Base-by-base conservation (phyloP, 2,888 invertebrate species). In the Latrodectus elegans region DNA sequence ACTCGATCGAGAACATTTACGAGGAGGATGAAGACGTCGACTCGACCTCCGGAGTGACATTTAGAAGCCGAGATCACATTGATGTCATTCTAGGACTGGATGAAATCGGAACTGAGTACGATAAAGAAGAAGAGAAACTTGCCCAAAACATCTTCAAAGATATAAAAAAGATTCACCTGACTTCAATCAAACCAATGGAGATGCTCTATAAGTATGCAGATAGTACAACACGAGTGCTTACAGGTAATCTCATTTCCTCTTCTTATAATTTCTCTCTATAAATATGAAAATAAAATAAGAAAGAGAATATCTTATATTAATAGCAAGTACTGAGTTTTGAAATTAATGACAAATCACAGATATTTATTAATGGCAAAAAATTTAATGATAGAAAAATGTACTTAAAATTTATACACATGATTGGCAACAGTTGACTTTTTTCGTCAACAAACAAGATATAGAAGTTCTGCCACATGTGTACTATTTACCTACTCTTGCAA, bases 191-290 rank as follows among this genome's bases (percentile, higher is more conserved):
- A 92, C 97, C 97, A 0, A 93, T 98, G 91, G 98, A 98, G 93
- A 94, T 94, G n/a, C 92, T 96, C 53, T 98, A 97, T 92, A 97
- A 97, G 92, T 98, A 97, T 92, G 94, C 96, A 91, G 97, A 97
- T 92, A 94, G 98, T 84, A 97, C 97, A 92, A 97, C 97, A 92
- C 94, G 97, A 90, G 97, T 96, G 93, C 83, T 90, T 49, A 87
- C 87, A 89, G 89, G 89, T 89, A 38, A 83, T 53, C 60, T 70
- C 72, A 8, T 12, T 51, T 8, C 26, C 26, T 11, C 17, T 64
- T 17, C 64, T 64, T n/a, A 17, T 17, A 38, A 3, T 38, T 38
- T 38, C 38, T 38, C 38, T 38, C 6, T 38, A 6, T 38, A 38
- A 3, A 4, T 38, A 38, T 6, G 38, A 38, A 38, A 38, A 38